Percentiles rank a stretch among this genome's conserved stretches.
phyloP scores from a whole-genome alignment of 2,888 invertebrate species.

The Cephus pulcher region DNA sequence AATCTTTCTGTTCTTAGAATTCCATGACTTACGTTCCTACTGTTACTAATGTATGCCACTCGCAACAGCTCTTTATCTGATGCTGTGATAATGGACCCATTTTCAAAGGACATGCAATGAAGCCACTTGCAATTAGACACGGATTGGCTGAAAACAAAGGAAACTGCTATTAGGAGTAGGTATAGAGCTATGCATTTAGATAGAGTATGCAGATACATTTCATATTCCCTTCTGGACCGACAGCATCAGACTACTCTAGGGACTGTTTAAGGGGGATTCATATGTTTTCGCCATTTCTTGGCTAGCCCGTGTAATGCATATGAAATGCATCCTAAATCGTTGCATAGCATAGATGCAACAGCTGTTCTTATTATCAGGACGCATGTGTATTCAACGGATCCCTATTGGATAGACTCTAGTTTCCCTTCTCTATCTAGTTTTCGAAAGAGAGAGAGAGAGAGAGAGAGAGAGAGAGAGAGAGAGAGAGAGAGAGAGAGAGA shows the following conservation, averaged over 20 bases:
- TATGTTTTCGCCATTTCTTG: conserved; percentile 20
- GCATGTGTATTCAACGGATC: background rate
- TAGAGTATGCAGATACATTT: background rate
- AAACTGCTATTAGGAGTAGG: background rate
- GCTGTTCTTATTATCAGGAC: conserved; percentile 25
- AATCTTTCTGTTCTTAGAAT: background rate
- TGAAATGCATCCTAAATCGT: conserved; percentile 26
- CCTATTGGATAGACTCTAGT: background rate
- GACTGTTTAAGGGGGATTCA: conserved; percentile 18
- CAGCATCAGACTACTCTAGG: background rate
- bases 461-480: conserved; percentile 4
- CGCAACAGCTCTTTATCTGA: background rate
- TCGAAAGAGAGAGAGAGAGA: conserved; percentile 22
- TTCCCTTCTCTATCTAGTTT: background rate
- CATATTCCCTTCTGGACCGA: background rate
- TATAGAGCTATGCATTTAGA: background rate
- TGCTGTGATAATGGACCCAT: background rate
- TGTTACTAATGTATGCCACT: background rate
- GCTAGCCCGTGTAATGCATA: conserved; percentile 23
- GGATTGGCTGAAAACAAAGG: background rate
- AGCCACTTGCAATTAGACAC: background rate
- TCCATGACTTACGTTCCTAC: background rate
- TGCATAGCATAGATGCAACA: conserved; percentile 22
- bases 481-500: conserved; percentile 4
- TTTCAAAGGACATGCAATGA: background rate